Conservation (phyloP, 2,113 vertebrate genomes). For the Oxygymnocypris stewartii region DNA sequence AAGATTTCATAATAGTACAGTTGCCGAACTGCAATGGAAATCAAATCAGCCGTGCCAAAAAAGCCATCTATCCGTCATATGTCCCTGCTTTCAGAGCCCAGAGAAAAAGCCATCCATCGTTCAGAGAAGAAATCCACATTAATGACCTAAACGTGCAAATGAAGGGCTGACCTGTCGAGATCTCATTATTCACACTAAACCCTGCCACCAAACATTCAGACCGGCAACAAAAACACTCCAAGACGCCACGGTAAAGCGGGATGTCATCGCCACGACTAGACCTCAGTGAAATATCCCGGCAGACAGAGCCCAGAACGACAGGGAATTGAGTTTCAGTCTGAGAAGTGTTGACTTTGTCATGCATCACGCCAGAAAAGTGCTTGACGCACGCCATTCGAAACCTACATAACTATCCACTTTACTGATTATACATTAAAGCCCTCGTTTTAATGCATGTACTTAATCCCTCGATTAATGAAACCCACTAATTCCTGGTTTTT, state of each 20-base stretch:
- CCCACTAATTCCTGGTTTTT: background rate
- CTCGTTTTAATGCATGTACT: background rate
- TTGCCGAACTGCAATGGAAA: background rate
- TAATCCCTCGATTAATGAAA: background rate
- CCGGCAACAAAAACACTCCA: background rate
- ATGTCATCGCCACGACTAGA: background rate
- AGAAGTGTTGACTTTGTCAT: slow-evolving; percentile 1
- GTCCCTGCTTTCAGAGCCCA: background rate
- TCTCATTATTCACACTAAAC: background rate
- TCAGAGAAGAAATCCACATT: background rate
- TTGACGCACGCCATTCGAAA: background rate
- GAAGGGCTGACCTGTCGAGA: background rate
- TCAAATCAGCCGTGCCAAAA: background rate
- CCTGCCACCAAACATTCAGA: background rate
- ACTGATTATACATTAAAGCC: background rate
- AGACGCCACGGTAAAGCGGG: background rate
- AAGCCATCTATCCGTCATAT: background rate
- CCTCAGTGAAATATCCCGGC: background rate
- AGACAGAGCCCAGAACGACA: no score
- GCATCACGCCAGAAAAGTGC: background rate
- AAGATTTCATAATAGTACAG: background rate
- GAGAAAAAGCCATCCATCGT: background rate
- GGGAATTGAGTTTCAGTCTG: background rate
- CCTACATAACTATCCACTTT: background rate
- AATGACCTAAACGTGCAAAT: slow-evolving; percentile 11